phyloP scores from a whole-genome alignment of 2,113 vertebrate genomes.

The Phodopus roborovskii region DNA sequence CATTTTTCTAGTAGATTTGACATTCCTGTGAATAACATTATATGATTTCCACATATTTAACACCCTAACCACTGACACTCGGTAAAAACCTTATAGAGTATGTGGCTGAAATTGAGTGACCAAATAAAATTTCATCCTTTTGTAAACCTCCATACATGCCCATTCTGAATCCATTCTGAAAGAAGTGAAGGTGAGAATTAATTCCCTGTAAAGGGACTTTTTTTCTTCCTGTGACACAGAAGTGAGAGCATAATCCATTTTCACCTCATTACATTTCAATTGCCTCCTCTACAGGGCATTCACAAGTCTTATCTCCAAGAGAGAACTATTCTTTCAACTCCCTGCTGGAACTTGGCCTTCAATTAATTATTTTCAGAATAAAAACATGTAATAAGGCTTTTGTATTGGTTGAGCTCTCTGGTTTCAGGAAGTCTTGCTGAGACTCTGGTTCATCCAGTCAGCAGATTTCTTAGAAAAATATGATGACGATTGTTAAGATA shows the following conservation, averaged over 20 bases:
- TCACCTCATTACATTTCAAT: conserved; percentile 73
- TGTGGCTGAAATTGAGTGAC: conserved; percentile 39
- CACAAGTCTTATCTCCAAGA: conserved; percentile 67
- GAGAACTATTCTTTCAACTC: conserved; percentile 64
- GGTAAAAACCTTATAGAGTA: conserved; percentile 41
- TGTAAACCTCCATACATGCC: conserved; percentile 34
- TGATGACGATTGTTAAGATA: conserved; percentile 48
- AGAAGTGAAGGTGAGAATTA: conserved; percentile 69
- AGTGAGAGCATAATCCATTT: conserved; percentile 70
- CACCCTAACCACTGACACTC: background rate
- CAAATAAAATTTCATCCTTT: conserved; percentile 32
- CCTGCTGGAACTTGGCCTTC: conserved; percentile 65
- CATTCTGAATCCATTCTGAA: conserved; percentile 48
- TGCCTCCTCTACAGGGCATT: conserved; percentile 61
- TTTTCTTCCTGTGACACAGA: conserved; percentile 60
- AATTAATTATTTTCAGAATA: conserved; percentile 71
- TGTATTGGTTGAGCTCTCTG: conserved; percentile 29
- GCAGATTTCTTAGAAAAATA: conserved; percentile 60
- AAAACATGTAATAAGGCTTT: conserved; percentile 38
- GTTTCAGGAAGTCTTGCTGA: conserved; percentile 39
- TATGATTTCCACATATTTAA: conserved; percentile 31
- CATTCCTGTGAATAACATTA: conserved; percentile 1
- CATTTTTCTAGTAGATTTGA: background rate
- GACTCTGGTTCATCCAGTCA: background rate
- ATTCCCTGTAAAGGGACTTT: conserved; percentile 63